Conservation (phyloP, 2,888 invertebrate species). For the Phengaris alcon region DNA sequence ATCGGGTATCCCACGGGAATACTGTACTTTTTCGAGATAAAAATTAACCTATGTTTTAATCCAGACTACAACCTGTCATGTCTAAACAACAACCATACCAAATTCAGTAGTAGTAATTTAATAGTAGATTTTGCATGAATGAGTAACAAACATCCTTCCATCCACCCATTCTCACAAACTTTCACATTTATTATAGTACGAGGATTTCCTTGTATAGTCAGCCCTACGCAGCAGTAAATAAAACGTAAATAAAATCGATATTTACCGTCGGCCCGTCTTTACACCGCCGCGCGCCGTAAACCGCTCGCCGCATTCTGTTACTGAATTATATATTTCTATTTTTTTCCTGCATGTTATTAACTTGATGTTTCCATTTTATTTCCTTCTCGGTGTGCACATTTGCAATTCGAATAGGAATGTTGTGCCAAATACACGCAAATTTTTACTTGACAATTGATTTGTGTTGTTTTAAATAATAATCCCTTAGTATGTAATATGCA, state of each 20-base stretch:
- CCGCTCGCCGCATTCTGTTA: neutral
- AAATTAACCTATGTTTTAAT: too few relatives aligned
- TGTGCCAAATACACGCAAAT: neutral
- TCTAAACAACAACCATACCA: too few relatives aligned
- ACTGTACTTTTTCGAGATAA: too few relatives aligned
- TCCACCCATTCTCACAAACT: too few relatives aligned
- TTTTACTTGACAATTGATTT: neutral
- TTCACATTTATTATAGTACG: neutral
- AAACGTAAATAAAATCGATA: conserved; percentile 42
- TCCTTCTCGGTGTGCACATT: neutral
- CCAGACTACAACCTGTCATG: too few relatives aligned
- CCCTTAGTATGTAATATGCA: too few relatives aligned
- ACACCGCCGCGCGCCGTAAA: neutral
- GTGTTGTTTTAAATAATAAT: neutral
- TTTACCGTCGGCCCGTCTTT: conserved; percentile 33
- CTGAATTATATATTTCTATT: conserved; percentile 33
- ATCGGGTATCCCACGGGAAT: too few relatives aligned
- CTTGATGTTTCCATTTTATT: conserved; percentile 4
- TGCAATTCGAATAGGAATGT: neutral
- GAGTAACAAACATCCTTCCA: too few relatives aligned
- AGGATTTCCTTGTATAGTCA: neutral
- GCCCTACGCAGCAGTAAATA: conserved; percentile 34
- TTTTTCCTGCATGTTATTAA: conserved; percentile 13
- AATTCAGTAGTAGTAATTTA: too few relatives aligned
- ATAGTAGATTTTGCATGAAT: too few relatives aligned